Conservation (phyloP, 2,113 vertebrate species). For the Chionomys nivalis region DNA sequence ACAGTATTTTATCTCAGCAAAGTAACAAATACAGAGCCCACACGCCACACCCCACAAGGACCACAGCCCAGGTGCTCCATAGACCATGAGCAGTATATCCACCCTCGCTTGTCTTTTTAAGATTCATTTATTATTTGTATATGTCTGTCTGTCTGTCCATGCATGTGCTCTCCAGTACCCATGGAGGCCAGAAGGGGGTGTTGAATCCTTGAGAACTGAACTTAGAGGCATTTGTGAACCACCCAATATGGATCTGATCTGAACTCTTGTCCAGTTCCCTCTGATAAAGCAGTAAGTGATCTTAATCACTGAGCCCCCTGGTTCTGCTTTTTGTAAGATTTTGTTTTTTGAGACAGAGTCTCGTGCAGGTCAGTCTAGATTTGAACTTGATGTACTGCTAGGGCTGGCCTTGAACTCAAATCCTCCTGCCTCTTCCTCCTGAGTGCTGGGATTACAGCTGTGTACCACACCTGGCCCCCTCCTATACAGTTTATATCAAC, state of each 20-base stretch:
- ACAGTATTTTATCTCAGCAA: not conserved
- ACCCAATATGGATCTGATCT: not conserved
- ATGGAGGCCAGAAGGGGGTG: not conserved
- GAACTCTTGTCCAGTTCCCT: too few relatives aligned
- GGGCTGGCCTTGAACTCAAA: not conserved
- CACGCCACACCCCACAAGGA: not conserved
- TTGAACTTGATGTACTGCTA: not conserved
- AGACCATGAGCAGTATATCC: not conserved
- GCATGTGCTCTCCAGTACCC: not conserved
- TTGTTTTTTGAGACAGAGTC: not conserved
- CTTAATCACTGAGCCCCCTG: not conserved
- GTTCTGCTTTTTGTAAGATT: not conserved
- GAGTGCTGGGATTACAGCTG: not conserved
- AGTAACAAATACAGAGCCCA: not conserved
- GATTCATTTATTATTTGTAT: not conserved
- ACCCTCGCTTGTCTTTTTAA: not conserved
- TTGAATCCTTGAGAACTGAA: not conserved
- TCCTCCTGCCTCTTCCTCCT: too few relatives aligned
- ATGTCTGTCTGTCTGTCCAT: not conserved
- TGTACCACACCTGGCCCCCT: not conserved
- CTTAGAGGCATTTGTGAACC: not conserved
- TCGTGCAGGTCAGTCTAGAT: not conserved
- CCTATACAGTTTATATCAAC: not conserved
- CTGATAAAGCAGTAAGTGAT: not conserved
- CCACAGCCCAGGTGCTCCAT: not conserved